Evolutionary conservation across 2,888 invertebrate species (phyloP).

Genomic region (Dryococelus australis): DNA sequence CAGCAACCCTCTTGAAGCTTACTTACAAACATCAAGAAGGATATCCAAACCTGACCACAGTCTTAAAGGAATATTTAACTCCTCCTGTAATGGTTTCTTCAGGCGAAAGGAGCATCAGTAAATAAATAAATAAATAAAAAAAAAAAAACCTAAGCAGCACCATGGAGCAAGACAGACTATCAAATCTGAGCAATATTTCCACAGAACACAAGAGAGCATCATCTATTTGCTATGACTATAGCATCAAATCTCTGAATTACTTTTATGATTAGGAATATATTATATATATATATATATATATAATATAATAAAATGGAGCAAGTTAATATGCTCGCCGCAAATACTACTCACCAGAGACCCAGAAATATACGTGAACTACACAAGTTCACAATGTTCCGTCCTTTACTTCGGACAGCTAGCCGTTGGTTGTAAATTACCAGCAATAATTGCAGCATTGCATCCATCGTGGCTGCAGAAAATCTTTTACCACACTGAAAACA

Average conservation of each 20-base stretch:
- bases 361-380: too few relatives aligned
- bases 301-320: too few relatives aligned
- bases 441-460: too few relatives aligned
- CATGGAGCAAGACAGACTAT: neutral
- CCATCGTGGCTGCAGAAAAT: too few relatives aligned
- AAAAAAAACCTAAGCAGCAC: neutral
- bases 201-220: constrained; percentile 16
- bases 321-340: too few relatives aligned
- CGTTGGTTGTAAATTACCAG: too few relatives aligned
- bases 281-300: too few relatives aligned
- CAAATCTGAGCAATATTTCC: constrained; percentile 11
- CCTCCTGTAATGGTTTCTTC: neutral
- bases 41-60: constrained; percentile 23
- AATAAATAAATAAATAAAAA: neutral
- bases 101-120: constrained; percentile 17
- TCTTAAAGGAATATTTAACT: neutral
- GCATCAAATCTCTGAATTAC: neutral
- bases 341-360: too few relatives aligned
- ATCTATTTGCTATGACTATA: neutral
- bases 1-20: neutral
- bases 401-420: too few relatives aligned
- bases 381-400: too few relatives aligned
- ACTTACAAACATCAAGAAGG: constrained; percentile 5
- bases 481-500: too few relatives aligned
- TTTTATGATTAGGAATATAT: too few relatives aligned